phyloP scores from a whole-genome alignment of 53 echinoderm and acorn worm species.

The Henricia sp. region DNA sequence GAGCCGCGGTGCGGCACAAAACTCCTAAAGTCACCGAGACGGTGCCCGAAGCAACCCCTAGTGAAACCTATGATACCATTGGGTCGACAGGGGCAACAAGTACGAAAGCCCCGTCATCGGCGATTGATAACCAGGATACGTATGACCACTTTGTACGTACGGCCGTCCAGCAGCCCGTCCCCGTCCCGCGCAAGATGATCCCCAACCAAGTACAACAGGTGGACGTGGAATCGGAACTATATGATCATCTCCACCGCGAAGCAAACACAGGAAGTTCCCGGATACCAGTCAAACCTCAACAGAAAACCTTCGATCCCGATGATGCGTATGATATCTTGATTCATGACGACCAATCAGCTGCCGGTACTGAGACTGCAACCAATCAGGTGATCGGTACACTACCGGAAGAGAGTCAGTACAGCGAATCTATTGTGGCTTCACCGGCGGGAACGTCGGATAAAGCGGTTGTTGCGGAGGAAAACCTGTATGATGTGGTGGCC shows the following conservation, averaged over 20 bases:
- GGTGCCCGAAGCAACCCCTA: background rate
- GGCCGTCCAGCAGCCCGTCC: conserved; percentile 15
- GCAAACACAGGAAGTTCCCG: conserved; percentile 10
- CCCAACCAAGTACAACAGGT: background rate
- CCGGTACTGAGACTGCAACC: background rate
- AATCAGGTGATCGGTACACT: background rate
- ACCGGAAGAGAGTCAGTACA: conserved; percentile 40
- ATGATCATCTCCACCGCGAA: conserved; percentile 45
- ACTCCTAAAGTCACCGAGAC: conserved; percentile 5
- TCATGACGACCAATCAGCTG: background rate
- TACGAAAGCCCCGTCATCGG: background rate
- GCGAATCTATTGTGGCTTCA: background rate
- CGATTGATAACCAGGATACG: background rate
- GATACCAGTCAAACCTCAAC: background rate
- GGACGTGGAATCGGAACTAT: conserved; percentile 25
- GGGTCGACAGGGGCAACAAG: background rate
- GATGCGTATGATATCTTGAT: conserved; percentile 27
- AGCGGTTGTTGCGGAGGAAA: conserved; percentile 6
- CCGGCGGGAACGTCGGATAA: too few relatives aligned
- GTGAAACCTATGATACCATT: conserved; percentile 13
- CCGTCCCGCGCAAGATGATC: conserved; percentile 28
- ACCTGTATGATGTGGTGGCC: conserved; percentile 38
- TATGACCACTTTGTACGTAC: conserved; percentile 51
- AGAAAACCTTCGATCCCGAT: background rate
- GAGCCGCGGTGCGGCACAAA: background rate